Evolutionary conservation across 2,797 vertebrate species (phyloP), one percentile per base, ranked within the genome.

Genomic region (Aeoliscus strigatus): DNA sequence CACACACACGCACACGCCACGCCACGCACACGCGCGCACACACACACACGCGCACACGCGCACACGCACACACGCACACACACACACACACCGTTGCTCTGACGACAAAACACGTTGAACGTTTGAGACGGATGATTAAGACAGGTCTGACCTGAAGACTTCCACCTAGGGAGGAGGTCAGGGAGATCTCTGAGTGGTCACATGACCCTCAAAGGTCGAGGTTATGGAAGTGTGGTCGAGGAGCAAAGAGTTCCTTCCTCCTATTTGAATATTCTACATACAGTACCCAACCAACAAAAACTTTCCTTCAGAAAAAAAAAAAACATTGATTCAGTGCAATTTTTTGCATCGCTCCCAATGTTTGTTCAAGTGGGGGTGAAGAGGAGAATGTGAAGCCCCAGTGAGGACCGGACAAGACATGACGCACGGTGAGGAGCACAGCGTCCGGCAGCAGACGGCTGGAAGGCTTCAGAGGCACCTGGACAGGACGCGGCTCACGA

Each of bases 401-500:
- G 30, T 38, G 28, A 66, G 28, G 45, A 45, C n/a, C n/a, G n/a
- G n/a, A n/a, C n/a, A n/a, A n/a, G n/a, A n/a, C n/a, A n/a, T n/a
- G n/a, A n/a, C n/a, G n/a, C n/a, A n/a, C n/a, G n/a, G n/a, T n/a
- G n/a, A n/a, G n/a, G n/a, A n/a, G n/a, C n/a, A n/a, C n/a, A 71
- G 39, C 12, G 14, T 51, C 52, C 66, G 66, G 59, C 50, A 48
- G 50, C 30, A 41, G 51, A 44, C 40, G 26, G 14, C 72, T 59
- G 63, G 50, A 75, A 77, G 62, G 68, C 65, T 67, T 76, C 51
- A 35, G 50, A 74, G 75, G 74, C 44, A 62, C 43, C 44, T 72
- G 59, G 54, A 60, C 59, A 70, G 51, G 34, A 70, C 51, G 57
- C 67, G 78, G 70, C 63, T 74, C 71, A 67, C 44, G 37, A 53